phyloP scores from a whole-genome alignment of 2,797 vertebrate species.

The Oceanodroma leucorhoa region DNA sequence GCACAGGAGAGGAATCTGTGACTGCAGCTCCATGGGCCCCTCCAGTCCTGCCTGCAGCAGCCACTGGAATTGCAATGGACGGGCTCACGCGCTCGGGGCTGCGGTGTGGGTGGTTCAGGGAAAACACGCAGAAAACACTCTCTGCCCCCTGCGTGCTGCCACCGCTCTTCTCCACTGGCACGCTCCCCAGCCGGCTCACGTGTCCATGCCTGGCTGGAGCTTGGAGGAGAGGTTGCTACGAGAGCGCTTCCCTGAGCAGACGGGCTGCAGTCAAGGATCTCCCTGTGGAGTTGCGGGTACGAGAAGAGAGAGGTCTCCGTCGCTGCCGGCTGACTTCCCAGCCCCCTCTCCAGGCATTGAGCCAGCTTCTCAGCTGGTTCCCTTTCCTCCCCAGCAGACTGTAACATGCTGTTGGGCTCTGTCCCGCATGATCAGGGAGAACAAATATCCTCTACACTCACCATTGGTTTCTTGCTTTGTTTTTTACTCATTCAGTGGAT shows the following conservation, averaged over 20 bases:
- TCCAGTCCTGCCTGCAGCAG: not conserved
- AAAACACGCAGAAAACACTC: not conserved
- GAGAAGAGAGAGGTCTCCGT: not conserved
- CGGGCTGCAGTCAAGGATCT: constrained; percentile 10
- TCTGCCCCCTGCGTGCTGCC: not conserved
- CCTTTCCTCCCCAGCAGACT: not conserved
- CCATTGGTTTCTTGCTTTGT: not conserved
- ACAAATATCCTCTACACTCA: not conserved
- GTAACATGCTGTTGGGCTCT: not conserved
- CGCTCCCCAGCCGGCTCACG: not conserved
- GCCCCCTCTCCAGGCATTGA: not conserved
- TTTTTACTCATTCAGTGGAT: not conserved
- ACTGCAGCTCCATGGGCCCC: rapidly evolving
- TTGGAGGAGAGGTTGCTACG: not conserved
- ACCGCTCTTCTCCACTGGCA: not conserved
- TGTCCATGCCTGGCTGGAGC: not conserved
- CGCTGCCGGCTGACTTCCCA: not conserved
- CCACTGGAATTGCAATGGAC: not conserved
- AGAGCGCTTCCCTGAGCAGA: not conserved
- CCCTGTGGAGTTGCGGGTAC: not conserved
- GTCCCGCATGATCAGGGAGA: not conserved
- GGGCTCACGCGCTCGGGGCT: rapidly evolving
- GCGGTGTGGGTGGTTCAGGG: not conserved
- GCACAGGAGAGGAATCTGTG: not conserved
- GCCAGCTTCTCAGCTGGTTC: not conserved